Evolutionary conservation across 2,888 invertebrate genomes (phyloP), one percentile per base, ranked within the genome.

Genomic region (Hypomecis punctinalis): DNA sequence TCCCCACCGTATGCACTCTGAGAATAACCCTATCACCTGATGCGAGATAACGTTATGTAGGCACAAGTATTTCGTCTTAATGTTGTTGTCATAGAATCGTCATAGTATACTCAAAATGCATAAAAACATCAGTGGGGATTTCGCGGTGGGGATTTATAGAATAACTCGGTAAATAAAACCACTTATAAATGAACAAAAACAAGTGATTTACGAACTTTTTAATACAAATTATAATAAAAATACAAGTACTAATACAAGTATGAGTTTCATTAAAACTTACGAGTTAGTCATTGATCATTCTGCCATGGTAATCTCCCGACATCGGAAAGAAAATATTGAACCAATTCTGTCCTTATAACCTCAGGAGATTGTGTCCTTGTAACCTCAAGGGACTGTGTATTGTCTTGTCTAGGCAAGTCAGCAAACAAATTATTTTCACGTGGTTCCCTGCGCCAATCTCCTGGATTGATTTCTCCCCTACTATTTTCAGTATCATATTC

Each of bases 291-390:
- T 67, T 69, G 67, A 46, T 71, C 43, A 67, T 67, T 33, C 52
- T 67, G 69, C 61, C 63, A 67, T 67, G 5, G 13, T 69, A 69
- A 70, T 35, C 63, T 45, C 11, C 68, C 70, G 66, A 68, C 66
- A 68, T 33, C 42, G 7, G 62, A 67, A 42, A 64, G 62, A 69
- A 67, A 69, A 69, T 69, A 69, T 42, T 69, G 36, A 67, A 42
- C 39, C 67, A 67, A 69, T 35, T 69, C 67, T 4, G 5, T 39
- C 42, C 67, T 69, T 69, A 40, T 69, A 65, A n/a, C 66, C 42
- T 66, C 66, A 60, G 48, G 10, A 47, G 61, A 52, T 61, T 37
- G 53, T 40, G 52, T 61, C 65, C 33, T 61, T 61, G 61, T 61
- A 61, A 46, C 45, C 45, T 46, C 45, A 46, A 46, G 54, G 49